A percentile compares a stretch with the other conserved stretches of the same genome.
Evolutionary conservation across 2,113 vertebrate genomes (phyloP).

Genomic region (Hypomesus transpacificus): DNA sequence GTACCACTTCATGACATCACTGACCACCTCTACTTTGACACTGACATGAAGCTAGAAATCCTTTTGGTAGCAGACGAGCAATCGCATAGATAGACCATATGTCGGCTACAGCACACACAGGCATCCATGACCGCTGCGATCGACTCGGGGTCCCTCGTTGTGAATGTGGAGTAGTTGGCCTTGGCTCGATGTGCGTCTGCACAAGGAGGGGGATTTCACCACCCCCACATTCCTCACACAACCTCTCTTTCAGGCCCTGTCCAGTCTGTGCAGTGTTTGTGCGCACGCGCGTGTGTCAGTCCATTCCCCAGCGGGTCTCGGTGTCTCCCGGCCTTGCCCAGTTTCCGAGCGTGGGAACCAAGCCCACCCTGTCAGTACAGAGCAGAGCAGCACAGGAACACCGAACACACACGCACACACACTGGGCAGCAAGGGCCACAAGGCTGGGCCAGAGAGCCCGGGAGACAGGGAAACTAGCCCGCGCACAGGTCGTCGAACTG

Average conservation of each 20-base stretch:
- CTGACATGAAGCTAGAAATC: too few relatives aligned
- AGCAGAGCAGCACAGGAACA: neutral
- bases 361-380: neutral
- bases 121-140: neutral
- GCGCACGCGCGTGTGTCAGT: constrained; percentile 11
- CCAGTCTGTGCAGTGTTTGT: constrained; percentile 20
- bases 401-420: too few relatives aligned
- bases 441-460: too few relatives aligned
- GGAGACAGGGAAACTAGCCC: neutral
- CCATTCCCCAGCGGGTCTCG: neutral
- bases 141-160: constrained; percentile 6
- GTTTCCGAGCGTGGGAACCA: constrained; percentile 51
- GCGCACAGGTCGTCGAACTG: constrained; percentile 8
- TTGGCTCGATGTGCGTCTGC: constrained; percentile 32
- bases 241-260: constrained; percentile 51
- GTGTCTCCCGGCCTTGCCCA: constrained; percentile 23
- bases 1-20: too few relatives aligned
- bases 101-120: too few relatives aligned
- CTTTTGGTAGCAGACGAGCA: too few relatives aligned
- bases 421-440: too few relatives aligned
- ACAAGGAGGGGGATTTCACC: constrained; percentile 54
- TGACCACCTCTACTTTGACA: too few relatives aligned
- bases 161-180: constrained; percentile 27
- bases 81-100: too few relatives aligned
- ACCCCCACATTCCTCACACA: constrained; percentile 53